Conservation (phyloP, 2,797 vertebrate genomes). For the Sebastes iracundus region DNA sequence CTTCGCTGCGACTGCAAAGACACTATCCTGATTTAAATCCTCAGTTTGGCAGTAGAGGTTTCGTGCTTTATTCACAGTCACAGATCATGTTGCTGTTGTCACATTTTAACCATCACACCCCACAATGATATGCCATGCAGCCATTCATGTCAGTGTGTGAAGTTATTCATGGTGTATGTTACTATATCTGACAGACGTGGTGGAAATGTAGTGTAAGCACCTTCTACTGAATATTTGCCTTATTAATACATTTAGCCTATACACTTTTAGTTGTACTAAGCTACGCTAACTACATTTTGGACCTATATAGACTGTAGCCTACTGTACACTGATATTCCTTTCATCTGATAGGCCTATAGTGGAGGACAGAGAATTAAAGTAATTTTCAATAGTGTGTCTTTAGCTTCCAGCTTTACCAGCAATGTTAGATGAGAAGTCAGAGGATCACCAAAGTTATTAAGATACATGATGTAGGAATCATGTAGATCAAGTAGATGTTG, state of each 20-base stretch:
- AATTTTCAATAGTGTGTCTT: background rate
- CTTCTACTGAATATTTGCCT: background rate
- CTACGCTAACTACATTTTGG: background rate
- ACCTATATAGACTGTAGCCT: background rate
- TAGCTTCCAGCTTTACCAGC: background rate
- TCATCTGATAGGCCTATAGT: background rate
- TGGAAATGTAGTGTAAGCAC: background rate
- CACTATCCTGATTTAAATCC: slow-evolving; percentile 31
- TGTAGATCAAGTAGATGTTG: too few species aligned
- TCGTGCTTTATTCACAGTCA: slow-evolving; percentile 22
- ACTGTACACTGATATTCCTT: background rate
- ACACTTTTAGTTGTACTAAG: background rate
- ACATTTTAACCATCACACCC: slow-evolving; percentile 35
- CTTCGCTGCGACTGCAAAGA: background rate
- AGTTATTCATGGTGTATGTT: background rate
- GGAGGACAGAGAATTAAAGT: background rate
- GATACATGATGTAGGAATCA: too few species aligned
- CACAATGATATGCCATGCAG: slow-evolving; percentile 10
- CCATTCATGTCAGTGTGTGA: background rate
- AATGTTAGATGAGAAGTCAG: background rate
- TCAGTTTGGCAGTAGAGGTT: slow-evolving; percentile 13
- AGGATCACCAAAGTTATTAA: background rate
- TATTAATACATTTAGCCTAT: background rate
- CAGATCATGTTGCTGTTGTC: slow-evolving; percentile 44
- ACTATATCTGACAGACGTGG: background rate